Conservation (phyloP, 2,113 vertebrate genomes). For the Mustelus asterias region DNA sequence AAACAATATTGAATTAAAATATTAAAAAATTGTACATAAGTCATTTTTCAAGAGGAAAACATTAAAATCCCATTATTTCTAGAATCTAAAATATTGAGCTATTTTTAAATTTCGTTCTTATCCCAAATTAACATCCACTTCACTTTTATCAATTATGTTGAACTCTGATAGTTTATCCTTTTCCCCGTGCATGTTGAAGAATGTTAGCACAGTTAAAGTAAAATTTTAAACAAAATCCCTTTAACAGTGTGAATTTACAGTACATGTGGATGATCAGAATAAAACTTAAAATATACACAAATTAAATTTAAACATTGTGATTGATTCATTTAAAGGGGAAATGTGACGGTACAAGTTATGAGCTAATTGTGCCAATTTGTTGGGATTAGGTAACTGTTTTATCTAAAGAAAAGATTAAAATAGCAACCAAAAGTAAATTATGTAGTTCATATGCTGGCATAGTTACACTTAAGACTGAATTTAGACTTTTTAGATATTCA, state of each 20-base stretch:
- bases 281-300: neutral
- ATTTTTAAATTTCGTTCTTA: neutral
- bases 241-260: neutral
- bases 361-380: neutral
- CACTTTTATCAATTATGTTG: neutral
- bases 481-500: neutral
- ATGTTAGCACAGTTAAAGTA: neutral
- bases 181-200: neutral
- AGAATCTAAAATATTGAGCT: neutral
- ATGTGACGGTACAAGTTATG: neutral
- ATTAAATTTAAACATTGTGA: neutral
- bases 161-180: neutral
- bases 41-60: neutral
- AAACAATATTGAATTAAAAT: neutral
- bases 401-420: neutral
- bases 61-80: neutral
- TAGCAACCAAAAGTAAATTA: neutral
- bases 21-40: neutral
- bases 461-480: neutral
- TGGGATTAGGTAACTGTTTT: neutral
- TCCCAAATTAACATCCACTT: neutral
- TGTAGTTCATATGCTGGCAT: neutral
- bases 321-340: neutral
- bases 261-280: neutral
- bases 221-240: neutral